Base-by-base conservation (phyloP, 2,888 invertebrate genomes). In the Seira ritae region DNA sequence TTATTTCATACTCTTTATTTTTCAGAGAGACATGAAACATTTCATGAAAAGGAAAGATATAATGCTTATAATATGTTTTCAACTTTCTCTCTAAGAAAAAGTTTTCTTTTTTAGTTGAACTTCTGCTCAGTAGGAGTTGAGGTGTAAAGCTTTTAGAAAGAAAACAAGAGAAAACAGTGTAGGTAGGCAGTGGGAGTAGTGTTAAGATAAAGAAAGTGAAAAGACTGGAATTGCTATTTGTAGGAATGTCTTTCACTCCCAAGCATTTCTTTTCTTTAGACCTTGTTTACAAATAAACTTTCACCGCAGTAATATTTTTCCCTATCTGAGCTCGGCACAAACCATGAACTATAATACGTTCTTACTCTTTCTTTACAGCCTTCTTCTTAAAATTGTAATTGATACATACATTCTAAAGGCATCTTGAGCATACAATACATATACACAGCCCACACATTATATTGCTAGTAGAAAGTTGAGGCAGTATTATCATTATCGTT, bases 1-100 rank as follows among this genome's bases (percentile, higher is more conserved):
- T 50, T 50, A 50, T 50, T 50, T n/a, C 50, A 50, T 50, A 15
- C 50, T 15, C 50, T 50, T 50, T 50, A 50, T 50, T 50, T 50
- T 31, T 2, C 12, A 50, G 50, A 12, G 42, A 50, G 50, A 50
- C 50, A 50, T 50, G 50, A 50, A 50, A 50, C 50, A 50, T 50
- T 50, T 50, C 50, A 50, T 50, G 50, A 50, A 50, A 50, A 50
- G 17, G 15, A 50, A 50, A 50, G 50, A n/a, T 50, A 50, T 8
- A 50, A 50, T 3, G 12, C 12, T n/a, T n/a, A n/a, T n/a, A n/a
- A 50, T n/a, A 15, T n/a, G 50, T 50, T 50, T 50, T 50, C 50
- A 50, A 50, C 50, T 50, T 50, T 50, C 12, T 50, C 17, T 8
- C 17, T 3, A 15, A 8, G 8, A 31, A 31, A 50, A 50, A 50